These are phyloP conservation scores for Schizopygopsis malacanthus DNA, from an alignment of 2,797 vertebrate species.

Conservation along the genomic window DNA sequence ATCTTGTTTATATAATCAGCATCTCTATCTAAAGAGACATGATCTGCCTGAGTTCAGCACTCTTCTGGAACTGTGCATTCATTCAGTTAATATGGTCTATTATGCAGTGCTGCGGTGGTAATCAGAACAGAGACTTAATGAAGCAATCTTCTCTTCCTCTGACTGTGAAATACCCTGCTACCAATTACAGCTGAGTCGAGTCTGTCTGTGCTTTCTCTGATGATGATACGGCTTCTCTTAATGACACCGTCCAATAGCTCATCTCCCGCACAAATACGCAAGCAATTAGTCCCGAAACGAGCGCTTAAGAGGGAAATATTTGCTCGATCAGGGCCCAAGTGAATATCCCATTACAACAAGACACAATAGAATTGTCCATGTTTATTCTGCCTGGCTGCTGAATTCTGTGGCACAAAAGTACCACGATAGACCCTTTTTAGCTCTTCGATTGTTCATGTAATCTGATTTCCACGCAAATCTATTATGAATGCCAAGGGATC, in stretches of 20 bases:
- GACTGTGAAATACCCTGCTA: constrained; percentile 74
- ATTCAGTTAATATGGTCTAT: constrained; percentile 71
- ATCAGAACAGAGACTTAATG: constrained; percentile 80
- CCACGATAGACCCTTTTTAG: constrained; percentile 33
- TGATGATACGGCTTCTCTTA: constrained; percentile 74
- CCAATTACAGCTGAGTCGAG: constrained; percentile 77
- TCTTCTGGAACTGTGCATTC: constrained; percentile 67
- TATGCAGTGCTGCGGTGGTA: constrained; percentile 67
- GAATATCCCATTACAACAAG: constrained; percentile 39
- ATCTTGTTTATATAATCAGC: not conserved
- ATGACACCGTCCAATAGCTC: constrained; percentile 73
- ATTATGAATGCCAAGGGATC: constrained; percentile 56
- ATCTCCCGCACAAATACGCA: constrained; percentile 66
- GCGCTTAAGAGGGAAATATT: constrained; percentile 54
- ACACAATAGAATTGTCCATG: constrained; percentile 43
- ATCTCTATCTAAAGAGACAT: constrained; percentile 61
- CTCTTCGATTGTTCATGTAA: constrained; percentile 51
- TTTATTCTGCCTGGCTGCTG: constrained; percentile 29
- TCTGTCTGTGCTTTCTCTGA: constrained; percentile 62
- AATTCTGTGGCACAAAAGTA: constrained; percentile 47
- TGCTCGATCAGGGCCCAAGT: constrained; percentile 37
- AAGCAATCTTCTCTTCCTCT: constrained; percentile 76
- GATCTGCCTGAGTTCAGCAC: constrained; percentile 67
- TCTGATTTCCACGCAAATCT: constrained; percentile 50
- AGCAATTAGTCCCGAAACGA: constrained; percentile 65